Base-by-base conservation (phyloP, 2,113 vertebrate species). In the Gasterosteus aculeatus region DNA sequence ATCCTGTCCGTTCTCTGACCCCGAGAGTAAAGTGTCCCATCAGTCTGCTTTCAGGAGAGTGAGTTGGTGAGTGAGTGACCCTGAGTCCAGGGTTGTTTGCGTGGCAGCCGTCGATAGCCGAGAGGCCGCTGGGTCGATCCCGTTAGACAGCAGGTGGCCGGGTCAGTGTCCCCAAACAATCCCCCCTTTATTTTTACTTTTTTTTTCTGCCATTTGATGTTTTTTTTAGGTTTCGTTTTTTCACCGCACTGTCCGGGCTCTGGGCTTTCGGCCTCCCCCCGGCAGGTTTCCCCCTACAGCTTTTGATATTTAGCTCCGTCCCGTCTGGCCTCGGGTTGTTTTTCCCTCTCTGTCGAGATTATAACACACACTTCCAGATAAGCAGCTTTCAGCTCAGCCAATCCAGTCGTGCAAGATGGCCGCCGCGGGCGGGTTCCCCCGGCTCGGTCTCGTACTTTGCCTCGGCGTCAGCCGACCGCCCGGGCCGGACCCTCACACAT, bases 61-160 rank as follows among this genome's bases (percentile, higher is more conserved):
- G 35, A 38, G 35, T 38, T 4, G 7, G 35, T 7, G 22, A 47
- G n/a, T 12, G 60, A 26, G n/a, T 47, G 53, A n/a, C 54, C 42
- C 18, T 68, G 16, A 62, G 15, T 19, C 54, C 12, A 31, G 33
- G 49, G 57, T 31, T 70, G 69, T 83, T 83, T 79, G 51, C 75
- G 41, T 74, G 35, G 38, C 75, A 69, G 54, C 35, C 42, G 76
- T 77, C 67, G 57, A 82, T 85, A 77, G 66, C 57, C 38, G 58
- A 26, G 78, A 69, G 15, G 61, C 85, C 62, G 33, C 64, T 64
- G 72, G 87, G 69, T 86, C 49, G 35, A 35, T 84, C 78, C 80
- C 78, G 78, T 90, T 88, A 77, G 81, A 75, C 87, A 84, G 60
- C 90, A 89, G 84, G 85, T 91, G 88, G 71, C 69, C 87, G 82